These are phyloP conservation scores for Melospiza georgiana DNA, from an alignment of 2,113 vertebrate species.

Conservation along the genomic window DNA sequence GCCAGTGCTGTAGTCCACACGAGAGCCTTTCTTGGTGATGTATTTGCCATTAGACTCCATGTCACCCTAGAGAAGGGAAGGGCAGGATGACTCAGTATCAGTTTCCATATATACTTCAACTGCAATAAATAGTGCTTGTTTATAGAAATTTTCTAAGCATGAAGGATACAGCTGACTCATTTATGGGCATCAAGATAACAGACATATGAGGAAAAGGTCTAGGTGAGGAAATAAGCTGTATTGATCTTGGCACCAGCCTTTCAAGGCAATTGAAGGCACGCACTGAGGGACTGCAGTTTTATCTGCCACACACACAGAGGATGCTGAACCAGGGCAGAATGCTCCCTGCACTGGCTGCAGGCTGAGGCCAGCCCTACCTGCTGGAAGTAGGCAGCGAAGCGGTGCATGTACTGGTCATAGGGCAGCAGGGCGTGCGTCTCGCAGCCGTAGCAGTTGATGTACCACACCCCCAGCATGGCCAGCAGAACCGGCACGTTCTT, in stretches of 20 bases:
- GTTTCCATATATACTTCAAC: background rate
- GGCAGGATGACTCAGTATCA: background rate
- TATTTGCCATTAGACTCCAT: constrained; percentile 99
- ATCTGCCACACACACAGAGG: background rate
- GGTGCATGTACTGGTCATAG: constrained; percentile 98
- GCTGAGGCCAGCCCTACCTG: constrained; percentile 78
- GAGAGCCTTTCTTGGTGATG: constrained; percentile 85
- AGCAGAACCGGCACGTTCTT: constrained; percentile 89
- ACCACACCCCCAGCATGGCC: constrained; percentile 95
- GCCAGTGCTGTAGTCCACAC: constrained; percentile 89
- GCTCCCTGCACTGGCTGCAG: fast-evolving
- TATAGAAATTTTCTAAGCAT: background rate
- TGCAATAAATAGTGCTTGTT: background rate
- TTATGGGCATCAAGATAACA: background rate
- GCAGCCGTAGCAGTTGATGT: constrained; percentile 92
- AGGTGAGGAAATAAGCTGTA: background rate
- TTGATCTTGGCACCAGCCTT: background rate
- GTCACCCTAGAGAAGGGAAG: constrained; percentile 81
- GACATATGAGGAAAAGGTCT: background rate
- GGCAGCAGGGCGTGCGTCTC: constrained; percentile 94
- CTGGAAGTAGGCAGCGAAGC: constrained; percentile 98
- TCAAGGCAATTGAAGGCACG: background rate
- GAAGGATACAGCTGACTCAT: background rate
- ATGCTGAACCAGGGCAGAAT: background rate
- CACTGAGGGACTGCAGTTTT: background rate